Base-by-base conservation (phyloP, 1,140 invertebrate genomes). In the Brachionus angularis region DNA sequence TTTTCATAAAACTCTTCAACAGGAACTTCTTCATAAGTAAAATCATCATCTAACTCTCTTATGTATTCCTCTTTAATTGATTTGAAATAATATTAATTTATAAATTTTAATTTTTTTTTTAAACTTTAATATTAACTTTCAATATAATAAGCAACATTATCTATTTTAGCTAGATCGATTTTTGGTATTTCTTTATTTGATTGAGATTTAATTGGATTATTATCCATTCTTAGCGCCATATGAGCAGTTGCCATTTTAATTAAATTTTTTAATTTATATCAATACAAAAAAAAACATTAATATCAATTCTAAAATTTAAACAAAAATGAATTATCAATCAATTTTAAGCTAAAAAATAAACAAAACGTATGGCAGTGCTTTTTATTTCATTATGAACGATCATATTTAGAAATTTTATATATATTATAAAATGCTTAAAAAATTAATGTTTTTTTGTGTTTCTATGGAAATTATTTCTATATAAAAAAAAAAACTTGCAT, bases 1-100 rank as follows among this genome's bases (percentile, higher is more conserved):
- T 73, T 53, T 23, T 71, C 50, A 52, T 77, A 67, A 73, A 77
- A 76, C n/a, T 78, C 77, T 49, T 79, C 78, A 7, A 79, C 72
- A 18, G 77, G 75, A 1, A 79, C 75, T 72, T 77, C 76, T 52
- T 79, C 77, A 76, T 79, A 79, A 14, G 72, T 62, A 72, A 75
- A 78, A 16, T 78, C 77, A 73, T 76, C 76, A 2, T 74, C 73
- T 71, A 78, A 76, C 8, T 76, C 67, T 29, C 71, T 61, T 16
- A 78, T 18, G 34, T 72, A 71, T 33, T 73, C 69, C 46, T 72
- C 73, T 74, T 36, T 27, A 64, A 58, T 33, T 8, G 23, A 47
- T 55, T n/a, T n/a, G n/a, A n/a, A n/a, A n/a, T n/a, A n/a, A n/a
- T n/a, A n/a, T n/a, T n/a, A n/a, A n/a, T n/a, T n/a, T 39, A 71